phyloP scores from a whole-genome alignment of 2,797 vertebrate species.

The Thaleichthys pacificus region DNA sequence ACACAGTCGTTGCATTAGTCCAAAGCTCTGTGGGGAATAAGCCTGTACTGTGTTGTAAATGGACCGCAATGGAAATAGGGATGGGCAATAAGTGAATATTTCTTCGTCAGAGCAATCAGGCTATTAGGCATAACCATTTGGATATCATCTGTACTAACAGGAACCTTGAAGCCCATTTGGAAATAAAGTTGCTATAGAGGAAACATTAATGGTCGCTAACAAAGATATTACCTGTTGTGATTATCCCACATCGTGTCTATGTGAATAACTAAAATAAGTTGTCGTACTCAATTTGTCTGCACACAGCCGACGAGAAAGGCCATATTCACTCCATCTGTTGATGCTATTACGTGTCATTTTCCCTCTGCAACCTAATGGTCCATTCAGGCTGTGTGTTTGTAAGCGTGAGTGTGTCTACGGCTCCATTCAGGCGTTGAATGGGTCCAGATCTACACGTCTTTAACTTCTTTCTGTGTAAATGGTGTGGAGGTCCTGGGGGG shows the following conservation, averaged over 20 bases:
- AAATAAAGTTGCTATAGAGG: no score
- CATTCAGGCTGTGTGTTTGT: slow-evolving; percentile 81
- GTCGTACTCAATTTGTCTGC: slow-evolving; percentile 68
- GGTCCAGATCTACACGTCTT: slow-evolving; percentile 77
- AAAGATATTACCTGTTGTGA: slow-evolving; percentile 40
- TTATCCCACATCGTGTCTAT: slow-evolving; percentile 68
- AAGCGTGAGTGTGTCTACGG: slow-evolving; percentile 79
- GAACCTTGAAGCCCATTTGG: no score
- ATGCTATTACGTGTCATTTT: slow-evolving; percentile 93
- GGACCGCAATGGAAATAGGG: background rate
- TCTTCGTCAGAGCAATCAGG: background rate
- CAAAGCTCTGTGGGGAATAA: background rate
- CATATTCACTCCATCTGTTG: slow-evolving; percentile 95
- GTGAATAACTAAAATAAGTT: slow-evolving; percentile 72
- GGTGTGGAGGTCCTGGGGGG: slow-evolving; percentile 73
- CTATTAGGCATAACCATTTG: background rate
- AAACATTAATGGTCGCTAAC: background rate
- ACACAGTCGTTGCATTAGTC: slow-evolving; percentile 11
- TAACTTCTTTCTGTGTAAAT: slow-evolving; percentile 77
- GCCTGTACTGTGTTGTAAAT: background rate
- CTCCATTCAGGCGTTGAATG: slow-evolving; percentile 79
- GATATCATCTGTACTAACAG: background rate
- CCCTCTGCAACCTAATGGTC: slow-evolving; percentile 91
- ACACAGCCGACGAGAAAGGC: slow-evolving; percentile 77
- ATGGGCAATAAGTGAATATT: background rate